Conservation (phyloP, 2,797 vertebrate species). For the Molossus alvarezi region DNA sequence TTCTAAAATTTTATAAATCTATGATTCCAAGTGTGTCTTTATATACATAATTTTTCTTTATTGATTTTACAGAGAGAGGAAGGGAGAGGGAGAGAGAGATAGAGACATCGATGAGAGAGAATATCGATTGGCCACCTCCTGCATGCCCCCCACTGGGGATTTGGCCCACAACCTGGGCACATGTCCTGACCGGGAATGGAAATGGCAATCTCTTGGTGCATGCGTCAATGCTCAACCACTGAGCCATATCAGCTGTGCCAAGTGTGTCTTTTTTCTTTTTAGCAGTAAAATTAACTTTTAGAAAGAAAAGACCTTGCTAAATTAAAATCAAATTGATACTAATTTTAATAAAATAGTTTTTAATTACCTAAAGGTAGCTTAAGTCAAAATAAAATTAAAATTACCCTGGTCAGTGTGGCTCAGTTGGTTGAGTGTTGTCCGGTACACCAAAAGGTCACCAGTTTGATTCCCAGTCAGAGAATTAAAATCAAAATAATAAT, state of each 20-base stretch:
- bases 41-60: no score
- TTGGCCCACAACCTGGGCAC: no score
- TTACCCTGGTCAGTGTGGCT: background rate
- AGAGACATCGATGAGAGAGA: no score
- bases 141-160: no score
- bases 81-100: no score
- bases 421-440: no score
- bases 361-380: constrained; percentile 9
- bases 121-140: no score
- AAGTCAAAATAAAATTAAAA: constrained; percentile 46
- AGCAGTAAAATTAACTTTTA: background rate
- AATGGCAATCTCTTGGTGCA: no score
- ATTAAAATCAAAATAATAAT: background rate
- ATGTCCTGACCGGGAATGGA: no score
- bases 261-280: background rate
- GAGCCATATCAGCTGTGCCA: background rate
- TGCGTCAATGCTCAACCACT: no score
- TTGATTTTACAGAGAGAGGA: no score
- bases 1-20: constrained; percentile 29
- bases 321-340: constrained; percentile 55
- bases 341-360: constrained; percentile 12
- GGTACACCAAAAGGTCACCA: no score
- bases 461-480: background rate
- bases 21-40: background rate
- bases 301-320: constrained; percentile 39